A percentile compares a stretch with the other conserved stretches of the same genome.
Conservation (phyloP, 2,888 invertebrate genomes). For the Caenorhabditis sinica region DNA sequence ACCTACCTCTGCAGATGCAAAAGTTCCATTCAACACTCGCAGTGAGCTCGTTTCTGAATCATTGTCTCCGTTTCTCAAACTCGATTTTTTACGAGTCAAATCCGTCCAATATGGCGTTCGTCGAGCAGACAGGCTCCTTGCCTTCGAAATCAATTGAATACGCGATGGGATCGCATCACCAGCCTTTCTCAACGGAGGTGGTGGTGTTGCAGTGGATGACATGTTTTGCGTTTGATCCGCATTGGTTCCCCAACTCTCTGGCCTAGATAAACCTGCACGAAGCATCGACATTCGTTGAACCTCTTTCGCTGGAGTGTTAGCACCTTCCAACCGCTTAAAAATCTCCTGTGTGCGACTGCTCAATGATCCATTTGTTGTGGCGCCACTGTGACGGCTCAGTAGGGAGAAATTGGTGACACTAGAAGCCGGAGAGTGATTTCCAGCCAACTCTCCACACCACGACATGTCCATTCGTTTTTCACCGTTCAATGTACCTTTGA, state of each 20-base stretch:
- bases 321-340: constrained; percentile 45
- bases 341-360: constrained; percentile 62
- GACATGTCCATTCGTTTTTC: constrained; percentile 42
- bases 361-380: constrained; percentile 55
- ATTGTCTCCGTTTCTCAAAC: constrained; percentile 34
- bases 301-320: constrained; percentile 59
- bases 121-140: constrained; percentile 32
- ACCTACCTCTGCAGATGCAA: constrained; percentile 37
- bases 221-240: neutral
- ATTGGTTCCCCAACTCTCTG: constrained; percentile 47
- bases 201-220: constrained; percentile 12
- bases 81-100: constrained; percentile 58
- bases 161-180: constrained; percentile 61
- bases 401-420: constrained; percentile 62
- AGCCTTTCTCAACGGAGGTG: constrained; percentile 62
- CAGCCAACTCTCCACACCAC: constrained; percentile 60
- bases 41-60: constrained; percentile 47
- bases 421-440: constrained; percentile 60
- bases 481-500: neutral
- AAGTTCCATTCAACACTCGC: constrained; percentile 36
- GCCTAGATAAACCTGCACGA: constrained; percentile 41
- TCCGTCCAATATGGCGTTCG: constrained; percentile 60
- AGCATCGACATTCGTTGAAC: constrained; percentile 63
- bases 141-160: constrained; percentile 63
- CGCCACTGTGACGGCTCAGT: constrained; percentile 41